These are phyloP conservation scores for Camelus dromedarius DNA, from an alignment of 2,113 vertebrate species.

Conservation along the genomic window DNA sequence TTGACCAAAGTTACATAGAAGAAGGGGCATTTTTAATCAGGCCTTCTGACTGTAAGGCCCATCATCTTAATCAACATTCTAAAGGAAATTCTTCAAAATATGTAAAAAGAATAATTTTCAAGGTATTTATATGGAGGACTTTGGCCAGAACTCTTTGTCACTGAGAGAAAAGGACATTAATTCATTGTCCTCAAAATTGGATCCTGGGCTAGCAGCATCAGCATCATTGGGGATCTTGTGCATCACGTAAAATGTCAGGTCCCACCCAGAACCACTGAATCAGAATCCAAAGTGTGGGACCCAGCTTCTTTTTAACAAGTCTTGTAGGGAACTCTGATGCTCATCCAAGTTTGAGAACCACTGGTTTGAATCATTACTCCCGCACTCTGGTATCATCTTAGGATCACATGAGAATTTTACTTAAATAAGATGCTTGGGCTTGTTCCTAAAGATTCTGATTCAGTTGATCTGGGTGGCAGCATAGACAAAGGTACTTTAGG, in stretches of 20 bases:
- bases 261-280: background rate
- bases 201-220: background rate
- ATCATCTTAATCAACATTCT: too few species aligned
- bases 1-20: background rate
- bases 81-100: too few species aligned
- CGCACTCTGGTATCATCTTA: background rate
- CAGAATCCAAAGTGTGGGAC: background rate
- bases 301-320: background rate
- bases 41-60: too few species aligned
- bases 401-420: background rate
- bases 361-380: background rate
- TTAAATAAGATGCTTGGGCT: background rate
- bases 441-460: background rate
- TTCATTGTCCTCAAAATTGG: background rate
- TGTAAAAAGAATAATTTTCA: background rate
- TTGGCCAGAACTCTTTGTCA: background rate
- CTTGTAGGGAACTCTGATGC: background rate
- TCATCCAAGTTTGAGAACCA: background rate
- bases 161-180: background rate
- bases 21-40: background rate
- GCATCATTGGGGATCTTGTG: background rate
- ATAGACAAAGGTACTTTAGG: background rate
- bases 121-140: background rate
- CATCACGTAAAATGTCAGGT: background rate
- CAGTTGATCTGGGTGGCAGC: background rate